Base-by-base conservation (phyloP, 1,140 invertebrate genomes). In the Musca domestica region DNA sequence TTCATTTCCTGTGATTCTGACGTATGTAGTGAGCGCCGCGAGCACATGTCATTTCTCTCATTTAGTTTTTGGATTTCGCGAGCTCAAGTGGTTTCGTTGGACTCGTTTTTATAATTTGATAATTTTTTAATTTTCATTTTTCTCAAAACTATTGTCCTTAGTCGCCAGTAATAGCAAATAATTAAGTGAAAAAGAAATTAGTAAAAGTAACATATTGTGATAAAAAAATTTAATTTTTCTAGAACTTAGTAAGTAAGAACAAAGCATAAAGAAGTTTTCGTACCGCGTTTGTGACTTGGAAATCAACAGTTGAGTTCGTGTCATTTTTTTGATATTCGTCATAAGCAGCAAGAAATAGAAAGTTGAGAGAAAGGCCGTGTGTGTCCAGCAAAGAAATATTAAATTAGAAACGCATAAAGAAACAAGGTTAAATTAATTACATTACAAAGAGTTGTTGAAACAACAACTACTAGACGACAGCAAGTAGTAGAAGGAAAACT, bases 41-140 rank as follows among this genome's bases (percentile, higher is more conserved):
- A n/a, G n/a, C 56, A 61, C 56, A 61, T 61, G 56, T 61, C 27
- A 61, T 61, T 61, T 61, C 56, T 61, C 56, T 61, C 56, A 61
- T 61, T 61, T 61, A 61, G 56, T 61, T 34, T 17, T 61, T 30
- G 56, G 56, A 61, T 34, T 61, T 61, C 27, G 56, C 41, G 56
- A 61, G 34, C 30, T 61, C 56, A 34, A 61, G 27, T 61, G 56
- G 27, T 56, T 56, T 27, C 17, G 27, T 27, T n/a, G 23, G 22
- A 25, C 15, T 12, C 52, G 30, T 56, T 56, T 56, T 30, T n/a
- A n/a, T n/a, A n/a, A n/a, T n/a, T n/a, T 34, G 34, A 5, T 41
- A 41, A 7, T 10, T 41, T 61, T 34, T 34, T 61, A 34, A 17
- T 61, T 34, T 17, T 10, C 56, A 34, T 61, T 61, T 61, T 41